Evolutionary conservation across 2,113 vertebrate genomes (phyloP), one percentile per base, ranked within the genome.

Genomic region (Gobio gobio): DNA sequence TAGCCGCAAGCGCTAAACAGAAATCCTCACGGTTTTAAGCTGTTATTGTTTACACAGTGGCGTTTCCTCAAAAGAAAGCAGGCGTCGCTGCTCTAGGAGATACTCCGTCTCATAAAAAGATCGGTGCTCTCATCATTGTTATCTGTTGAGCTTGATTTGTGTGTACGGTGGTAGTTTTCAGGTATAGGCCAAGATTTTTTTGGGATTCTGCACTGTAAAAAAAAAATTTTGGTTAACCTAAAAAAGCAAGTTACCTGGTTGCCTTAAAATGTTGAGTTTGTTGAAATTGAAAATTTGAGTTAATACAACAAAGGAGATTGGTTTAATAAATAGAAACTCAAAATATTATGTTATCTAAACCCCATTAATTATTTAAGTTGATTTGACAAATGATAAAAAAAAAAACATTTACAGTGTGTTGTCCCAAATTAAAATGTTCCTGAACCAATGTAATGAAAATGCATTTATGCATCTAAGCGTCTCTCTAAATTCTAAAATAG

Each of bases 21-120:
- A 88, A 86, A 84, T 80, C 78, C 82, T 70, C 1, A 14, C 54
- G 49, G 73, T 78, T 82, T 63, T 24, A 83, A 74, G 66, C 56
- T 59, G 43, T 56, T 45, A 43, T 64, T 66, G n/a, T 84, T 80
- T 43, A 70, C 43, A 51, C 73, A 47, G 20, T 45, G n/a, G 54
- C 45, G 47, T 78, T 51, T 75, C 58, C 59, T 82, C 16, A 75
- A 45, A 81, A 85, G 58, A 24, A 56, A 54, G 26, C 20, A 49
- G 59, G 58, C 47, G 66, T 51, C 16, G 20, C 12, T 40, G 47
- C 22, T 51, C 56, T 79, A 20, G 77, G 72, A 47, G 83, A 58
- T 56, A 40, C 58, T 63, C 45, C 13, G 29, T 16, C 33, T 26
- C 68, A 58, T 63, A 24, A 64, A 47, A 75, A 49, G 14, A 58